Evolutionary conservation across 1,140 invertebrate genomes (phyloP), one percentile per base, ranked within the genome.

Genomic region (Thalassaphorura encarpata): DNA sequence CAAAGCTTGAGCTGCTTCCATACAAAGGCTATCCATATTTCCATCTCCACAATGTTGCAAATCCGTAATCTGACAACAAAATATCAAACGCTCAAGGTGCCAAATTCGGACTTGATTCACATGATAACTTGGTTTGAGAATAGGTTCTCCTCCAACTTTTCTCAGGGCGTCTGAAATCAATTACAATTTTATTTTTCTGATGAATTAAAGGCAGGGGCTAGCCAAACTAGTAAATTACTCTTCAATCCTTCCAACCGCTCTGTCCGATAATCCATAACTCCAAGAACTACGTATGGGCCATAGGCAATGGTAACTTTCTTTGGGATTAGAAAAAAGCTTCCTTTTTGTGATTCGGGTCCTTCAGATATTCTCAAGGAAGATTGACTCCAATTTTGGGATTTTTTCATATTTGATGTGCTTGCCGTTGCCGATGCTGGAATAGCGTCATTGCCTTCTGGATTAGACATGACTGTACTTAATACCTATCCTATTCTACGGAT

Each of bases 41-140:
- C 62, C 62, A 39, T 64, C 58, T 16, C 62, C 62, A 8, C 62
- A 54, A 36, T 60, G 56, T 0, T 47, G 19, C 13, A 64, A 42
- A 36, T 64, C 56, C 0, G 62, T 64, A 18, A 64, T 58, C 23
- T 55, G 54, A 47, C 62, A 64, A 1, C 46, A 42, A 23, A 58
- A 64, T 8, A 64, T 54, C 23, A 45, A 15, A 18, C 42, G 36
- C 11, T 60, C 58, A 43, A 64, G 26, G 24, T 60, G 59, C 54
- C 55, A 64, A 27, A 61, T 23, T 16, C 52, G 56, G 8, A 56
- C 42, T 6, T 55, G 29, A 41, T 64, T 61, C 13, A 64, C 55
- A 33, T 61, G 55, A 39, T 60, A 40, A 3, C 36, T 40, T 13
- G 51, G 43, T 16, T 36, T 41, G 5, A 64, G 23, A 3, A 19